Base-by-base conservation (phyloP, 2,888 invertebrate species). In the Coenonympha arcania region DNA sequence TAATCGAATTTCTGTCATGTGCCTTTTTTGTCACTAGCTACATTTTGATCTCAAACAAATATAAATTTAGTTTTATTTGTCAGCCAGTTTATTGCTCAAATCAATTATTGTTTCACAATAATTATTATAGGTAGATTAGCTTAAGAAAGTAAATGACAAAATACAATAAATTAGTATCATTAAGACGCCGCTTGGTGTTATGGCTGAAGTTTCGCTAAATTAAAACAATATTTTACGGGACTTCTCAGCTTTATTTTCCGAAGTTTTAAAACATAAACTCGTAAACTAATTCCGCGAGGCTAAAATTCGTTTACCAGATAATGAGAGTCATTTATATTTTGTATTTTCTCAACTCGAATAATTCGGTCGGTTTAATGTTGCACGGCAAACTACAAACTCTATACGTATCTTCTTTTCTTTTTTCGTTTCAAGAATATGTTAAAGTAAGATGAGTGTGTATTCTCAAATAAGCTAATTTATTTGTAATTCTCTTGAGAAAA, bases 281-380 rank as follows among this genome's bases (percentile, higher is more conserved):
- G 42, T 42, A 28, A 48, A 48, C 41, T 42, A 34, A 48, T 42
- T 48, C 22, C 34, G 34, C 39, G 18, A n/a, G 11, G 48, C 36
- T 36, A 36, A 42, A 42, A 36, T 42, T 42, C 36, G 42, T 36
- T 48, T n/a, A 48, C 33, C 41, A 42, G 26, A 48, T 48, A 48
- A 48, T 28, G 41, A 48, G 34, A 16, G 8, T 20, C 9, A 48
- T 48, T 42, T 42, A 15, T 40, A 40, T 34, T 18, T 40, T 48
- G 33, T n/a, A 22, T 15, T 48, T 41, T 48, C 47, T 48, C 34
- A 18, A 13, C 18, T 18, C 11, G 18, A 28, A 28, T 22, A 39
- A 39, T 15, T 24, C 9, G 18, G 4, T 19, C n/a, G 13, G 4
- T 34, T 19, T 11, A 19, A 34, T 34, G n/a, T 34, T 34, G 34